Evolutionary conservation across 2,113 vertebrate genomes (phyloP), one percentile per base, ranked within the genome.

Genomic region (Lipophrys pholis): DNA sequence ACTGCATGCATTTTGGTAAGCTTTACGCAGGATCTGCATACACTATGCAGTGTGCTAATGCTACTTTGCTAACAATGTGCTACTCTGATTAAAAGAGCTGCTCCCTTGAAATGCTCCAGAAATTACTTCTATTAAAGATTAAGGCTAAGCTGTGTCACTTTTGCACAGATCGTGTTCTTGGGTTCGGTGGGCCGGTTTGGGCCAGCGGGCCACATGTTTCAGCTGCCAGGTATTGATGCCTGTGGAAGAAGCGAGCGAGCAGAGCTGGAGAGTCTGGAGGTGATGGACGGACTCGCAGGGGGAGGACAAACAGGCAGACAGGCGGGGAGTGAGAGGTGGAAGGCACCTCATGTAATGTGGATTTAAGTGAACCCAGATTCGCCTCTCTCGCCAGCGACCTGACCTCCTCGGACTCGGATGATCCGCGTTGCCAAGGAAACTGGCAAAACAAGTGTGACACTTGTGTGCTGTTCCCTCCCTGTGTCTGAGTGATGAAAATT

Each of bases 361-460:
- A 79, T 85, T 82, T 73, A 62, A 43, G 61, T 79, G 76, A 85
- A 81, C 81, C 66, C 73, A 70, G 56, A 81, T 81, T 87, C 58
- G 68, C 83, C 83, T 66, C 83, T 66, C 87, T 84, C 77, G 69
- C 76, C 76, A 75, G 71, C 57, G 4, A 14, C 76, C 62, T 89
- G 88, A 91, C 88, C 89, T 87, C 72, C 81, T 71, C 73, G 78
- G 78, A 83, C 81, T 83, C 51, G 43, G 51, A 80, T 84, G 86
- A 82, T 90, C 79, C 60, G 35, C 46, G 85, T 90, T 90, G 85
- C 85, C 81, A 81, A 89, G 88, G 89, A 79, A 85, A 91, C 87
- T 85, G 75, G 61, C 73, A 87, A 92, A 90, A 90, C 87, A 87
- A 91, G 82, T 48, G 75, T 78, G 82, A 78, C 86, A 82, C 75